Base-by-base conservation (phyloP, 1,140 invertebrate genomes). In the Leptopilina clavipes region DNA sequence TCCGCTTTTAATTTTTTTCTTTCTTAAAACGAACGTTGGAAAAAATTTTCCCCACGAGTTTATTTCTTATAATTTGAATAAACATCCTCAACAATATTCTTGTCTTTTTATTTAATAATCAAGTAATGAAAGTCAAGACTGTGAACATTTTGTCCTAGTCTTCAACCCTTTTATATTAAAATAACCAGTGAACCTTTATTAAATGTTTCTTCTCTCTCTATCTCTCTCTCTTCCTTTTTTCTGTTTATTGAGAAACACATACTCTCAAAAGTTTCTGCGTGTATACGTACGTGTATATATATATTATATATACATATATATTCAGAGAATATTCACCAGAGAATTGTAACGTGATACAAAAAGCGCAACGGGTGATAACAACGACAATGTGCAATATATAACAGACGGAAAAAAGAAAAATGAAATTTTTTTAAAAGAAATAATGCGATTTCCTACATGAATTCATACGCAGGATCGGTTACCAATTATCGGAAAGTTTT, bases 401-500 rank as follows among this genome's bases (percentile, higher is more conserved):
- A 40, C 37, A 6, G 48, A 48, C 14, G n/a, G 2, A 52, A 52
- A 52, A 52, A 17, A 31, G 1, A 17, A 52, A 52, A 52, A 52
- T n/a, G n/a, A 52, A 52, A 17, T n/a, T 52, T 52, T n/a, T 52
- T n/a, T 52, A 52, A 52, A 17, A 52, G n/a, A 52, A 52, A 52
- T 52, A 52, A 52, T 52, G n/a, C 48, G 48, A 52, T 52, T 52
- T 52, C n/a, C n/a, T 52, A 52, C 48, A 52, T 52, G 48, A 17
- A 52, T 52, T 52, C 48, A 52, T n/a, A n/a, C 48, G 48, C 48
- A 52, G 48, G 48, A 52, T 52, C n/a, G 48, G 48, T 52, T 52
- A 52, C 48, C 48, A 52, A 52, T 52, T 52, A 52, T 52, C n/a
- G 48, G 48, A 52, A 52, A 52, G 48, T 52, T 52, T 52, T 52